phyloP scores from a whole-genome alignment of 2,797 vertebrate genomes.

The Myoxocephalus aenaeus region DNA sequence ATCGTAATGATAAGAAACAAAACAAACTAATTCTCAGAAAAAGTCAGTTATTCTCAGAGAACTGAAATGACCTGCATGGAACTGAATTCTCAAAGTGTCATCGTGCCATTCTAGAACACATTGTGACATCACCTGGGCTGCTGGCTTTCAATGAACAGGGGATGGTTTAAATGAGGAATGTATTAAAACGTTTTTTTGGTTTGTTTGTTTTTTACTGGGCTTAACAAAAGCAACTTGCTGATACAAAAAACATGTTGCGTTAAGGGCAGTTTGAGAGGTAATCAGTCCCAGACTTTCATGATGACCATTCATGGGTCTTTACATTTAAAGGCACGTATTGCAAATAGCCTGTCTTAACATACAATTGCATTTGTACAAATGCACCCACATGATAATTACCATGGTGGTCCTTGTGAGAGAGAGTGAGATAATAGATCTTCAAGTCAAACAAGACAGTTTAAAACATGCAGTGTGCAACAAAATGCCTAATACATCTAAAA shows the following conservation, averaged over 20 bases:
- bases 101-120: no score
- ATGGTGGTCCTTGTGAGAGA: not conserved
- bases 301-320: not conserved
- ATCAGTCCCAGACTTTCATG: not conserved
- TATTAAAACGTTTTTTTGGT: not conserved
- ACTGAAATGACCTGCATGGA: not conserved
- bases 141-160: not conserved
- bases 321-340: not conserved
- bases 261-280: not conserved
- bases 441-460: not conserved
- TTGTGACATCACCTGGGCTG: conserved; percentile 2
- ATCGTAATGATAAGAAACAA: not conserved
- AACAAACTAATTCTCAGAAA: not conserved
- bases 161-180: not conserved
- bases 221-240: not conserved
- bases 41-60: not conserved
- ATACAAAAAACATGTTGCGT: conserved; percentile 12
- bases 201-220: not conserved
- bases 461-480: not conserved
- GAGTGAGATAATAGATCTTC: not conserved
- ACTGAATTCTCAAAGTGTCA: not conserved
- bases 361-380: not conserved
- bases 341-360: not conserved
- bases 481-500: not conserved
- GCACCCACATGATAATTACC: not conserved